A percentile compares a stretch with the other conserved stretches of the same genome.
phyloP scores from a whole-genome alignment of 2,888 invertebrate genomes.

The Agrotis segetum region DNA sequence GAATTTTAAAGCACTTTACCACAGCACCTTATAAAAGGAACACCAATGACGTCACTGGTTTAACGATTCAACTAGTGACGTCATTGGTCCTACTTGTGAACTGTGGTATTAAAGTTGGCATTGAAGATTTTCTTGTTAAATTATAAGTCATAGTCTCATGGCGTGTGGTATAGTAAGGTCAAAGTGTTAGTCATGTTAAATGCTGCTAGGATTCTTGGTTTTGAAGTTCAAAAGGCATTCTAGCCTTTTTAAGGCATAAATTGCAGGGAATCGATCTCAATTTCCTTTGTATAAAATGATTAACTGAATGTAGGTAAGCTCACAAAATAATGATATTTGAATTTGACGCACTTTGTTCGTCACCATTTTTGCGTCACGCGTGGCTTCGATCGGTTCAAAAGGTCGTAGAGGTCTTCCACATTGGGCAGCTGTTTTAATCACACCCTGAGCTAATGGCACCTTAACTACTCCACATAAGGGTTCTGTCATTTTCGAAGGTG shows the following conservation, averaged over 20 bases:
- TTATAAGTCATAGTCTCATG: slow-evolving; percentile 35
- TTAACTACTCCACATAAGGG: too few species aligned
- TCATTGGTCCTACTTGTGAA: slow-evolving; percentile 1
- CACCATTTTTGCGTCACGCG: too few species aligned
- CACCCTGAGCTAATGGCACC: too few species aligned
- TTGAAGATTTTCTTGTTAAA: slow-evolving; percentile 44
- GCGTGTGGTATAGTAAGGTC: slow-evolving; percentile 17
- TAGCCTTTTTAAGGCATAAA: neutral
- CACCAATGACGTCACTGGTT: too few species aligned
- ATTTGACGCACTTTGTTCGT: too few species aligned
- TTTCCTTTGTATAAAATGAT: neutral
- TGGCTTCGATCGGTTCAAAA: too few species aligned
- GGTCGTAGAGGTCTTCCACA: too few species aligned
- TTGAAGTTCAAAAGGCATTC: neutral
- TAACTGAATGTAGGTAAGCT: too few species aligned
- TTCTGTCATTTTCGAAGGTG: too few species aligned
- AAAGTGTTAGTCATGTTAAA: slow-evolving; percentile 1
- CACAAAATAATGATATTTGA: too few species aligned
- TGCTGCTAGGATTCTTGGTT: slow-evolving; percentile 13
- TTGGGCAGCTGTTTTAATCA: too few species aligned
- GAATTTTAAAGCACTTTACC: neutral
- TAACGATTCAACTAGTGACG: slow-evolving; percentile 31
- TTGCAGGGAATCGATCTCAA: neutral
- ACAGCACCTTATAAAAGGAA: neutral
- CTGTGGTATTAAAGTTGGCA: slow-evolving; percentile 13